These are phyloP conservation scores for Aphidoletes aphidimyza DNA, from an alignment of 2,888 invertebrate genomes.

Conservation along the genomic window DNA sequence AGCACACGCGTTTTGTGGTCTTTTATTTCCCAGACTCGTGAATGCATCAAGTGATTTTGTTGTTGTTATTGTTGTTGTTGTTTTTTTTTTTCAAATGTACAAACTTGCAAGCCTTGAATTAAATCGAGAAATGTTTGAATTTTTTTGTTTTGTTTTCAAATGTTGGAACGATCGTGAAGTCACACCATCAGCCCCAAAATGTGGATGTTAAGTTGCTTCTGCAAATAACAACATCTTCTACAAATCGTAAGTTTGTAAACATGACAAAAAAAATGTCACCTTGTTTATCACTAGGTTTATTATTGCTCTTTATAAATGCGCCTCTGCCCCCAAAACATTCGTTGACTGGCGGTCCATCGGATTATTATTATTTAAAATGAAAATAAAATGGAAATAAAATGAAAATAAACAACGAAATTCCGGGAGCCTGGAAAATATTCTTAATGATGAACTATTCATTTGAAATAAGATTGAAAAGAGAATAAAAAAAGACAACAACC, in stretches of 20 bases:
- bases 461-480: background rate
- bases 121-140: no score
- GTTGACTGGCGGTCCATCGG: background rate
- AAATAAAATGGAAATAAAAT: background rate
- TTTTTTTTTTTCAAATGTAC: no score
- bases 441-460: conserved; percentile 27
- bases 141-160: no score
- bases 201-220: no score
- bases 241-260: background rate
- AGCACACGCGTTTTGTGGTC: background rate
- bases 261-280: background rate
- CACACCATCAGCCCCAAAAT: no score
- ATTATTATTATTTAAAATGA: background rate
- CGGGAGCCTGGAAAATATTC: background rate
- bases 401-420: background rate
- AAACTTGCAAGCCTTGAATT: no score
- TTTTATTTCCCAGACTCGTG: background rate
- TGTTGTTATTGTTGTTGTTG: no score
- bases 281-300: conserved; percentile 34
- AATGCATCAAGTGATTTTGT: conserved; percentile 1
- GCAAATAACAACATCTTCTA: no score
- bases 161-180: no score
- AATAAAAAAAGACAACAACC: background rate
- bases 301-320: background rate
- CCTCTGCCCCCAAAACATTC: no score